phyloP scores from a whole-genome alignment of 2,888 invertebrate species.

The Coecobrya sp. region DNA sequence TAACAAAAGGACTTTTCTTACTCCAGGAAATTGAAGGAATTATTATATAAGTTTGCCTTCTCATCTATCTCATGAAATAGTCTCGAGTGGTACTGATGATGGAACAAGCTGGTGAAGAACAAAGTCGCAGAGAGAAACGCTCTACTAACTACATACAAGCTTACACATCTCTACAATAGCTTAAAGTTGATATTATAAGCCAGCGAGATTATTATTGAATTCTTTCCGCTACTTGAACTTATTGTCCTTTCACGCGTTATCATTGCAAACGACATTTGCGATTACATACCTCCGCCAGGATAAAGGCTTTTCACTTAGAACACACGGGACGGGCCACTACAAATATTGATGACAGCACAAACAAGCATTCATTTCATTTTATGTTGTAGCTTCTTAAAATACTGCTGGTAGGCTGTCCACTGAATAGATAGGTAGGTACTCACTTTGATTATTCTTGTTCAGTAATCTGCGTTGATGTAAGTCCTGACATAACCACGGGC shows the following conservation, averaged over 20 bases:
- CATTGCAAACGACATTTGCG: neutral
- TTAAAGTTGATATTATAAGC: constrained; percentile 15
- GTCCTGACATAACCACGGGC: neutral
- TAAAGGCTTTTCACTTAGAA: neutral
- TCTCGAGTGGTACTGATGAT: neutral
- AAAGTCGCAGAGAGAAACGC: neutral
- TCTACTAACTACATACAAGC: neutral
- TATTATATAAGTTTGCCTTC: constrained; percentile 12
- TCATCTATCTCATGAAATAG: neutral
- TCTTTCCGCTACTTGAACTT: constrained; percentile 4
- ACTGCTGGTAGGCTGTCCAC: neutral
- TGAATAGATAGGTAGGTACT: neutral
- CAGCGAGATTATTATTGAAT: constrained; percentile 2
- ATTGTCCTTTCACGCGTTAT: neutral
- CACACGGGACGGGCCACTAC: neutral
- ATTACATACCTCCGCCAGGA: neutral
- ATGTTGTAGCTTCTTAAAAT: neutral
- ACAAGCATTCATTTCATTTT: neutral
- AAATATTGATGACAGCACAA: neutral
- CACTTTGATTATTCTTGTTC: neutral
- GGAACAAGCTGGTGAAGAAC: neutral
- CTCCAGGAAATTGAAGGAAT: constrained; percentile 5
- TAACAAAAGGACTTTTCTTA: constrained; percentile 8
- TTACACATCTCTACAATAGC: neutral
- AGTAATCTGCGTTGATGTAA: constrained; percentile 6